Base-by-base conservation (phyloP, 2,113 vertebrate species). In the Hippolais icterina region DNA sequence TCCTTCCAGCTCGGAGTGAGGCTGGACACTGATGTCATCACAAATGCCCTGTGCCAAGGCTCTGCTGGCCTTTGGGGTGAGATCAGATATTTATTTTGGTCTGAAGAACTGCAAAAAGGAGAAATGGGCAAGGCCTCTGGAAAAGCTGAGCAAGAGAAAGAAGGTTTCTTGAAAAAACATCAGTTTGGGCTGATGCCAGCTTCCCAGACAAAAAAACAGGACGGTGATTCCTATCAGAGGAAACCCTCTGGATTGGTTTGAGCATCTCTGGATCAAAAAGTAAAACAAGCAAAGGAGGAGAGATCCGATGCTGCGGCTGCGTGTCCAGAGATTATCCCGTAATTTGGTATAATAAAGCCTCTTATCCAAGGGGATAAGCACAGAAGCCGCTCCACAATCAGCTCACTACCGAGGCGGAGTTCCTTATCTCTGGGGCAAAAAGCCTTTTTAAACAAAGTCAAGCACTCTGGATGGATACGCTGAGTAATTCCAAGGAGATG, bases 331-430 rank as follows among this genome's bases (percentile, higher is more conserved):
- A 81, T 96, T 91, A 88, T 68, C 79, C 86, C 0, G 28, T 82
- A 83, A 85, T 71, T 83, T 60, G 59, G 61, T 33, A 23, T 76
- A 88, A 96, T 72, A 60, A 92, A 93, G 84, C 83, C 77, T 95
- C 91, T 93, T 87, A 60, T 33, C 68, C 50, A 6, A 49, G 42
- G 3, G 81, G 77, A 31, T 78, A 87, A 89, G 77, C 60, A 13
- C 12, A 61, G 95, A 56, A 88, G 79, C 79, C 8, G 2, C 65
- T 88, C 35, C 87, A 63, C 92, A 49, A 41, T 66, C 86, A 71
- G 78, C 68, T 87, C 83, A 4, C 65, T n/a, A 5, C 33, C 5
- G 11, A 79, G 77, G 76, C 29, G 15, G 61, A 79, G 49, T 69
- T 88, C 31, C 81, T 54, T 68, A 87, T 79, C 74, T 66, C 85